Conservation (phyloP, 2,888 invertebrate species). For the Tanypteryx hageni region DNA sequence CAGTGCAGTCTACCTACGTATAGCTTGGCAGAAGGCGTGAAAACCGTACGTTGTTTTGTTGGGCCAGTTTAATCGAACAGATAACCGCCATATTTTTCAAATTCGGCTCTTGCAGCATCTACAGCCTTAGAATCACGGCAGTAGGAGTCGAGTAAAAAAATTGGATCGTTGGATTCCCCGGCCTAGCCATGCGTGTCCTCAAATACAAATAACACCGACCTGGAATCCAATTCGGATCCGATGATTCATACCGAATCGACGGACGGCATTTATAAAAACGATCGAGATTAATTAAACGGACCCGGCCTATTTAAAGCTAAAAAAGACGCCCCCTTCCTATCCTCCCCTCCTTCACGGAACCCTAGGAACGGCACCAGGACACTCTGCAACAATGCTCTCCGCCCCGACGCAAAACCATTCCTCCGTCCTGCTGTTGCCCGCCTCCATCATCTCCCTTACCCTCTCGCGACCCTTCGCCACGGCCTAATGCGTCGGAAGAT, state of each 20-base stretch:
- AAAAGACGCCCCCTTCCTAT: neutral
- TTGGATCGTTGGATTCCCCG: no score
- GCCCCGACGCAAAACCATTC: slow-evolving; percentile 8
- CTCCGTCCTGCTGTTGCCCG: neutral
- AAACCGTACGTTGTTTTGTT: no score
- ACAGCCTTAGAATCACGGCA: no score
- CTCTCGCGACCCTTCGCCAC: slow-evolving; percentile 37
- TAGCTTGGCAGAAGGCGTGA: no score
- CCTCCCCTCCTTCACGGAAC: neutral
- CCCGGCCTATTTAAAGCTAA: neutral
- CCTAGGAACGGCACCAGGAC: neutral
- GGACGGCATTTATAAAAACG: neutral
- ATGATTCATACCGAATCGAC: neutral
- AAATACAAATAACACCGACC: neutral
- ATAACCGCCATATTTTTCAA: no score
- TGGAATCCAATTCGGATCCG: neutral
- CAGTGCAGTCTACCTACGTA: no score
- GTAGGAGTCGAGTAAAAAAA: no score
- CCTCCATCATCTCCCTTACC: neutral
- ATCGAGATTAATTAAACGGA: slow-evolving; percentile 16
- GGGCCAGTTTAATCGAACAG: no score
- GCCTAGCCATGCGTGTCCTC: neutral
- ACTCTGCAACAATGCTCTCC: neutral
- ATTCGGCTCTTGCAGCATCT: no score
- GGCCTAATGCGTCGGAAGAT: slow-evolving; percentile 63